Conservation (phyloP, 2,888 invertebrate species). For the Xanthia icteritia region DNA sequence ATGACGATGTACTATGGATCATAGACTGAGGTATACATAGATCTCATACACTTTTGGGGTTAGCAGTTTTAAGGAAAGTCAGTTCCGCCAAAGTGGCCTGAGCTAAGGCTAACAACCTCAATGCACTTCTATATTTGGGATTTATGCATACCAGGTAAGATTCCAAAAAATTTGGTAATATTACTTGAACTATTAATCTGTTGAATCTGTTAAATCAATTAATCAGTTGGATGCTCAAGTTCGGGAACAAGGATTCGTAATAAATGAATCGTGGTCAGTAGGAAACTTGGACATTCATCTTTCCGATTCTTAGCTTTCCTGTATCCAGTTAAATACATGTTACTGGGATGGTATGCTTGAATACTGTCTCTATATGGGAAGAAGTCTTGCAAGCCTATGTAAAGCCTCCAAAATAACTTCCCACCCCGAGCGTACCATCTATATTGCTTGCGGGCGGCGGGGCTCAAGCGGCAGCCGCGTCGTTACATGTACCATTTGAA, state of each 20-base stretch:
- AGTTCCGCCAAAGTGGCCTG: not conserved
- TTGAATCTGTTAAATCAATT: no score
- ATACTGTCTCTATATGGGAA: not conserved
- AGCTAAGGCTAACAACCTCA: no score
- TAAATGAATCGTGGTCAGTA: not conserved
- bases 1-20: not conserved
- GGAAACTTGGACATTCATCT: not conserved
- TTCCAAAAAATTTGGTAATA: no score
- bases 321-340: not conserved
- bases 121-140: not conserved
- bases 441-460: constrained; percentile 89
- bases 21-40: not conserved
- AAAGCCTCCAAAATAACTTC: constrained; percentile 59
- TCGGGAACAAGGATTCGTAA: not conserved
- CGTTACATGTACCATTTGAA: constrained; percentile 91
- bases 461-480: constrained; percentile 82
- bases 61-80: not conserved
- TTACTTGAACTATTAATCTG: no score
- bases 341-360: not conserved
- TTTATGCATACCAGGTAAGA: not conserved
- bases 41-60: no score
- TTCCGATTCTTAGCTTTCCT: not conserved
- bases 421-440: constrained; percentile 75
- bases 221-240: not conserved
- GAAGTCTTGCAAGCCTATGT: not conserved